Evolutionary conservation across 2,797 vertebrate genomes (phyloP).

Genomic region (Chrysocyon brachyurus): DNA sequence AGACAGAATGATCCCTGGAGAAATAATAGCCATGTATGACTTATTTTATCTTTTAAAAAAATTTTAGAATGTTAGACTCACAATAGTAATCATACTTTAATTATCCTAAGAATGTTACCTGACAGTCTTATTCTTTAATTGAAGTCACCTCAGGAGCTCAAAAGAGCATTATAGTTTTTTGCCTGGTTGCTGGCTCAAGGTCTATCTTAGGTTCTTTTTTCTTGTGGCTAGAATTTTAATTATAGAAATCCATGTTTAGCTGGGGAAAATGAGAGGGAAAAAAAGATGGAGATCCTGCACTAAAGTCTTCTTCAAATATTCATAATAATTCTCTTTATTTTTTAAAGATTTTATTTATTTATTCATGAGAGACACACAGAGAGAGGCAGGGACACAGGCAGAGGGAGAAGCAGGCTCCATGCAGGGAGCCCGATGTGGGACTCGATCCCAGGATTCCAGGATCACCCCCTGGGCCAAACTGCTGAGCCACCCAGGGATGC

Average conservation of each 20-base stretch:
- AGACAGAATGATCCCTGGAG: background rate
- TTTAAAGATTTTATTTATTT: too few relatives aligned
- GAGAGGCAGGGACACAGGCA: too few relatives aligned
- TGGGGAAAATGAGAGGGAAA: background rate
- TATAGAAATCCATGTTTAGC: slow-evolving; percentile 1
- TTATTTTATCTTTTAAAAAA: background rate
- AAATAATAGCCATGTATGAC: background rate
- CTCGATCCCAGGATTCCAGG: too few relatives aligned
- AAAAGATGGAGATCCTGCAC: background rate
- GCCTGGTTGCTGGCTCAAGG: background rate
- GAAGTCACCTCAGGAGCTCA: background rate
- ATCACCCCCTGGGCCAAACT: too few relatives aligned
- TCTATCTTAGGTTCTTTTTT: slow-evolving; percentile 16
- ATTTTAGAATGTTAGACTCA: background rate
- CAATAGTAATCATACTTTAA: background rate
- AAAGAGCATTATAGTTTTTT: background rate
- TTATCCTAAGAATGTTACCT: background rate
- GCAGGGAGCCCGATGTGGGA: too few relatives aligned
- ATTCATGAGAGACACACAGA: too few relatives aligned
- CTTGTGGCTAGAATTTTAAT: slow-evolving; percentile 38
- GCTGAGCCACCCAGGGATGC: too few relatives aligned
- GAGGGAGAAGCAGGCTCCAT: too few relatives aligned
- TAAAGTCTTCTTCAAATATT: slow-evolving; percentile 43
- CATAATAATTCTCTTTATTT: background rate
- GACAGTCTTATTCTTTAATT: slow-evolving; percentile 16